Conservation (phyloP, 1,140 invertebrate genomes). For the Heliconius nattereri region DNA sequence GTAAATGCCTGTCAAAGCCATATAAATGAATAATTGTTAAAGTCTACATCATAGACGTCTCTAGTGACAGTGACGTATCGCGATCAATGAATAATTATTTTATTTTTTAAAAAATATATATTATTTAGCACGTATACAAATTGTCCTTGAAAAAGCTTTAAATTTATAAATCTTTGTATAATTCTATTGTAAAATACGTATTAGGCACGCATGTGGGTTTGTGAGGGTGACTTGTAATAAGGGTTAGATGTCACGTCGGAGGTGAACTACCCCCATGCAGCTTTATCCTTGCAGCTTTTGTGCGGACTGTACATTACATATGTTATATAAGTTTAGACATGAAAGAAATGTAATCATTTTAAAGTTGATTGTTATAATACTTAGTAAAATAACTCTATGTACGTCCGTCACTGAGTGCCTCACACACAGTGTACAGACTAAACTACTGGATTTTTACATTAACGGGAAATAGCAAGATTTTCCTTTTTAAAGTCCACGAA, state of each 20-base stretch:
- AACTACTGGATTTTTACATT: too few species aligned
- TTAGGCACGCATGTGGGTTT: not conserved
- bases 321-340: too few species aligned
- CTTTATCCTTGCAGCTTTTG: not conserved
- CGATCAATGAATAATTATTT: not conserved
- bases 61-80: not conserved
- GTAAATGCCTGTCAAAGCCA: too few species aligned
- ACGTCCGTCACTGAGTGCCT: too few species aligned
- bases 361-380: too few species aligned
- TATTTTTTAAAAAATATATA: not conserved
- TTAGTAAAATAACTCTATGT: too few species aligned
- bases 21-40: too few species aligned
- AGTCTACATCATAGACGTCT: not conserved
- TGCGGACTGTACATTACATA: not conserved
- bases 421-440: too few species aligned
- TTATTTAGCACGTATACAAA: not conserved
- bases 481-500: too few species aligned
- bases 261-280: not conserved
- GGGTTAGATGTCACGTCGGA: not conserved
- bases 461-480: too few species aligned
- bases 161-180: not conserved
- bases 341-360: too few species aligned
- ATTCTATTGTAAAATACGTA: not conserved
- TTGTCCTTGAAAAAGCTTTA: not conserved
- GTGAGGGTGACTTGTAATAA: not conserved